Evolutionary conservation across 2,888 invertebrate species (phyloP).

Genomic region (Sabatieria punctata): DNA sequence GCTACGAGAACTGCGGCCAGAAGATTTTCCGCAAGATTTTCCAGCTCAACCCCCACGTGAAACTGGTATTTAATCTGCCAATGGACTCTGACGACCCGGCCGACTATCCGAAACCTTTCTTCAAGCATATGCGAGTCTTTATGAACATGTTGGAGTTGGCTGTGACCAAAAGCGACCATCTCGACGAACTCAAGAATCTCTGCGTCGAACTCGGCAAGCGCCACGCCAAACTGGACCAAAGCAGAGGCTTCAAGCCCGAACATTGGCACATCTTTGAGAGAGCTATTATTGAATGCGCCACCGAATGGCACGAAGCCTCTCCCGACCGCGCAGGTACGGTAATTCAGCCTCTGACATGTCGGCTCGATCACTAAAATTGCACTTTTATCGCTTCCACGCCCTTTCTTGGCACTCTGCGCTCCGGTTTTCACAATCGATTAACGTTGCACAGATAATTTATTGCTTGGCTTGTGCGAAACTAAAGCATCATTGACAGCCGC

Average conservation of each 20-base stretch:
- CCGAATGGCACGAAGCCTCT: constrained; percentile 5
- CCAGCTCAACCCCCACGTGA: no score
- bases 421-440: no score
- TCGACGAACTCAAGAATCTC: background rate
- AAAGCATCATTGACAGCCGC: no score
- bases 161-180: background rate
- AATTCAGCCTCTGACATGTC: no score
- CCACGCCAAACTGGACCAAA: background rate
- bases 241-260: constrained; percentile 2
- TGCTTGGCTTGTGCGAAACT: no score
- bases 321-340: no score
- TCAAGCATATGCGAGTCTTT: constrained; percentile 5
- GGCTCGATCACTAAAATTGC: no score
- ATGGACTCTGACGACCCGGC: background rate
- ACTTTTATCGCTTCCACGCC: no score
- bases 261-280: constrained; percentile 1
- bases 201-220: background rate
- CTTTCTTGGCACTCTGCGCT: no score
- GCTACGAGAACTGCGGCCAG: constrained; percentile 1
- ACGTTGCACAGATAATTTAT: no score
- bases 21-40: background rate
- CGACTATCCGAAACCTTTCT: background rate
- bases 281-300: constrained; percentile 3
- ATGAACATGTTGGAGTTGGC: constrained; percentile 9
- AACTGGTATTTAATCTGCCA: no score